Conservation (phyloP, 2,888 invertebrate genomes). For the Amorpha juglandis region DNA sequence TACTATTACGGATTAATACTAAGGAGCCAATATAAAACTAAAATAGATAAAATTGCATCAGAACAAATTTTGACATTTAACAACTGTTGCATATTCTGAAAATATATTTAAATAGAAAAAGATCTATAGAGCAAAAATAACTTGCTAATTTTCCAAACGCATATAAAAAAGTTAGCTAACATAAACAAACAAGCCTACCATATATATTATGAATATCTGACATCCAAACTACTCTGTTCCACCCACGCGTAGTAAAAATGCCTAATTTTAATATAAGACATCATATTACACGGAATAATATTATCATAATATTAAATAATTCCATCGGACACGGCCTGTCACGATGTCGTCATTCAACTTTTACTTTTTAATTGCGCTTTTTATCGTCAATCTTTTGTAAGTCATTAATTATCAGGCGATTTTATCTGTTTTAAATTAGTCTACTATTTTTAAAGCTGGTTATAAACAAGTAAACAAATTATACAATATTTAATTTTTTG, state of each 20-base stretch:
- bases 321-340: slow-evolving; percentile 3
- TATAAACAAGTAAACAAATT: no score
- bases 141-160: no score
- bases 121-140: no score
- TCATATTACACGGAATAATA: slow-evolving; percentile 6
- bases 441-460: no score
- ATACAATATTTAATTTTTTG: no score
- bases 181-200: not conserved
- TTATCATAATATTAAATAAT: slow-evolving; percentile 20
- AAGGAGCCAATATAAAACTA: no score
- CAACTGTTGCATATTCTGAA: no score
- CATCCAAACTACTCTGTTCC: not conserved
- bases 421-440: not conserved
- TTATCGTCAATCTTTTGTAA: not conserved
- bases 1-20: not conserved
- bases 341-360: not conserved
- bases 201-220: not conserved
- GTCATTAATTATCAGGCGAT: not conserved
- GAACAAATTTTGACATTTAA: no score
- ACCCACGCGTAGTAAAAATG: not conserved
- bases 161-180: not conserved
- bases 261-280: slow-evolving; percentile 4
- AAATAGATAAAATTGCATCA: no score
- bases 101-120: no score
- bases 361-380: slow-evolving; percentile 14